A percentile compares a stretch with the other conserved stretches of the same genome.
These are phyloP conservation scores for Callipepla californica DNA, from an alignment of 2,113 vertebrate species.

Conservation along the genomic window DNA sequence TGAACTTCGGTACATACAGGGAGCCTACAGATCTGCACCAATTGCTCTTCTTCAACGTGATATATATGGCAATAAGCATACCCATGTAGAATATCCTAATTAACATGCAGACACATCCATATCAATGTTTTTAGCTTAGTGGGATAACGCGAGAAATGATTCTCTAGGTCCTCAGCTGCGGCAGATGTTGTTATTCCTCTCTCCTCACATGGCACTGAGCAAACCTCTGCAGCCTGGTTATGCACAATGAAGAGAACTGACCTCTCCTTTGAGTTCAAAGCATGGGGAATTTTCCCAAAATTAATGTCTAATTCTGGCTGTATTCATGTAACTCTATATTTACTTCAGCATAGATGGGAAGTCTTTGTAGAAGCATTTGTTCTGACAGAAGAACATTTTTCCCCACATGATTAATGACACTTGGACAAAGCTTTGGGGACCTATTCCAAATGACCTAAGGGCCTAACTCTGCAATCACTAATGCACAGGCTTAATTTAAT, in stretches of 20 bases:
- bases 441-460: slow-evolving; percentile 17
- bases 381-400: neutral
- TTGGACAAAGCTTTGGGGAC: neutral
- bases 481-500: slow-evolving; percentile 11
- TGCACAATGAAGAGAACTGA: fast-evolving
- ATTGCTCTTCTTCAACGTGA: neutral
- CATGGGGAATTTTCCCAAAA: neutral
- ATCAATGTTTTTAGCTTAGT: neutral
- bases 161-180: neutral
- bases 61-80: neutral
- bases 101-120: neutral
- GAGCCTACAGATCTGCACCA: neutral
- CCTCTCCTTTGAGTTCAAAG: neutral
- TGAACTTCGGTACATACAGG: neutral
- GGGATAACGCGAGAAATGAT: neutral
- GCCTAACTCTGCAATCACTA: slow-evolving; percentile 1
- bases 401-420: neutral
- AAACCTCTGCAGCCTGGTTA: neutral
- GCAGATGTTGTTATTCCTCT: neutral
- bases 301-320: neutral
- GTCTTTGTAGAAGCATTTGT: neutral
- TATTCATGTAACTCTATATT: neutral
- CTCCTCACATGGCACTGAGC: fast-evolving
- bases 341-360: neutral
- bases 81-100: neutral